Conservation (phyloP, 2,888 invertebrate genomes). For the Andrena praecox region DNA sequence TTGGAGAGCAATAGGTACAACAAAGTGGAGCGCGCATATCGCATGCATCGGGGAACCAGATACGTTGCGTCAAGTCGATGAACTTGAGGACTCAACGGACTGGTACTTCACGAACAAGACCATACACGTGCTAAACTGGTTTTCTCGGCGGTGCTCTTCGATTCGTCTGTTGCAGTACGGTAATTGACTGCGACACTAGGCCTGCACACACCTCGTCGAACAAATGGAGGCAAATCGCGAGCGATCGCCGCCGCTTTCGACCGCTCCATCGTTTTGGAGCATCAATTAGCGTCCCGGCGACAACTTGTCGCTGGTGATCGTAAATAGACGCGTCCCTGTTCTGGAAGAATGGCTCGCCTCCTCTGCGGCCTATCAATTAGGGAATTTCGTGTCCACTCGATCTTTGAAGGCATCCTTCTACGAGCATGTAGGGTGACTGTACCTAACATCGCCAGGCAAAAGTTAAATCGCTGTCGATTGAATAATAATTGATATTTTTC, state of each 20-base stretch:
- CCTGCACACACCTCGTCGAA: slow-evolving; percentile 60
- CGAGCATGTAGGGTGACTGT: too few species aligned
- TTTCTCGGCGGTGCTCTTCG: slow-evolving; percentile 60
- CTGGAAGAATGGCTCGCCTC: not conserved
- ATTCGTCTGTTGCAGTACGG: slow-evolving; percentile 65
- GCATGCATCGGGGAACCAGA: slow-evolving; percentile 48
- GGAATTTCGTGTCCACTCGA: slow-evolving; percentile 25
- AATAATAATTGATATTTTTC: too few species aligned
- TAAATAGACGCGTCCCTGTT: slow-evolving; percentile 57
- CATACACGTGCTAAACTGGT: slow-evolving; percentile 71
- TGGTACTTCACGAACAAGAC: slow-evolving; percentile 58
- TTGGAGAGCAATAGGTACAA: slow-evolving; percentile 22
- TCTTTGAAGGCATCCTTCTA: slow-evolving; percentile 20
- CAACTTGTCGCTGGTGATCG: slow-evolving; percentile 59
- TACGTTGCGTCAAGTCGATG: slow-evolving; percentile 63
- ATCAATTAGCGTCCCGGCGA: slow-evolving; percentile 69
- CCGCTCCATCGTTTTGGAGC: slow-evolving; percentile 34
- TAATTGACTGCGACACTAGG: slow-evolving; percentile 70
- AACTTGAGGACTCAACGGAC: slow-evolving; percentile 55
- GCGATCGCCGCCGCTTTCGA: slow-evolving; percentile 37
- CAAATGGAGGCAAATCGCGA: slow-evolving; percentile 68
- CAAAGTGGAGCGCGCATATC: slow-evolving; percentile 48
- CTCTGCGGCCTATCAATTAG: slow-evolving; percentile 1
- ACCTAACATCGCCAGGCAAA: too few species aligned
- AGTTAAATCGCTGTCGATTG: too few species aligned